Percentiles rank a stretch among this genome's conserved stretches.
phyloP scores from a whole-genome alignment of 1,140 invertebrate species.

The Diabrotica virgifera region DNA sequence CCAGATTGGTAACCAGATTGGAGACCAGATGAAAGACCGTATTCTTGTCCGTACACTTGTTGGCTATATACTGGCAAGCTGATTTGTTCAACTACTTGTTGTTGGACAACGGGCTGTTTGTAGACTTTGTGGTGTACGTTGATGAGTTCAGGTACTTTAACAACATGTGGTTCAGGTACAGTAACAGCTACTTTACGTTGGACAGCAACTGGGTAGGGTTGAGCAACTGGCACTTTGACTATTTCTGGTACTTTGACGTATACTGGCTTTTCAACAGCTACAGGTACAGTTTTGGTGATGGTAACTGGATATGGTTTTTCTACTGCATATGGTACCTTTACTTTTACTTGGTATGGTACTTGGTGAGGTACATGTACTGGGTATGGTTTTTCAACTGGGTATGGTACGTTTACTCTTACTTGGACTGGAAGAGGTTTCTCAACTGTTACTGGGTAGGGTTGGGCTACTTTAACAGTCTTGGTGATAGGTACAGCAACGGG shows the following conservation, averaged over 20 bases:
- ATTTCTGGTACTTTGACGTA: conserved; percentile 31
- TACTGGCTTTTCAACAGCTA: conserved; percentile 36
- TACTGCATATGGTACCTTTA: conserved; percentile 40
- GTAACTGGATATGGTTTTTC: conserved; percentile 32
- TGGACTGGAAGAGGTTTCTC: conserved; percentile 28
- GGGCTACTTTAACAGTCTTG: conserved; percentile 26
- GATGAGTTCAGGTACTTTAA: conserved; percentile 10
- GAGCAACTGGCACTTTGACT: conserved; percentile 22
- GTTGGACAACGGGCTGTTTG: background rate
- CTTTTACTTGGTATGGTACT: conserved; percentile 40
- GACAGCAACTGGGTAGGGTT: conserved; percentile 24
- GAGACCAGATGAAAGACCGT: no score
- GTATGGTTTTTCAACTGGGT: conserved; percentile 32
- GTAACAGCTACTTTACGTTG: conserved; percentile 15
- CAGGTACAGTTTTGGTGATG: conserved; percentile 29
- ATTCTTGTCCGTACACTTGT: no score
- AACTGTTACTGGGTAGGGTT: conserved; percentile 29
- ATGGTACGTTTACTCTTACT: conserved; percentile 38
- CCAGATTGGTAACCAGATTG: no score
- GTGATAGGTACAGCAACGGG: conserved; percentile 25
- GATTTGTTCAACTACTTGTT: no score
- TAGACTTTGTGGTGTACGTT: background rate
- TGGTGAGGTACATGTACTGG: background rate
- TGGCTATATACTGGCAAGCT: no score
- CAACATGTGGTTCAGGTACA: conserved; percentile 24